These are phyloP conservation scores for Drosophila asahinai DNA, from an alignment of 1,140 invertebrate species.

Conservation along the genomic window DNA sequence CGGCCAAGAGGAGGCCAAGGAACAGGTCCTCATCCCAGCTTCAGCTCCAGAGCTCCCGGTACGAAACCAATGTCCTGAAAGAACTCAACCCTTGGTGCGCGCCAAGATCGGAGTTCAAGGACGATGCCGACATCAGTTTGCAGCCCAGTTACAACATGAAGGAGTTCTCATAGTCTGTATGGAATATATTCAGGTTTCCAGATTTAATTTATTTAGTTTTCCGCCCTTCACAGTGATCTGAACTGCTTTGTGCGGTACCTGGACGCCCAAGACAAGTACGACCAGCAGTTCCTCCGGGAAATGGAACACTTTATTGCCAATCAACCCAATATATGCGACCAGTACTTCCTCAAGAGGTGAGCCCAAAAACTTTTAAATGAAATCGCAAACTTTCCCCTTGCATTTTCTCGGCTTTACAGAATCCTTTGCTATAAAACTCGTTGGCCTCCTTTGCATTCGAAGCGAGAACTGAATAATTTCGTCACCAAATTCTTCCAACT, in stretches of 20 bases:
- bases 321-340: constrained; percentile 12
- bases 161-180: constrained; percentile 46
- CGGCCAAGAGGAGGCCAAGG: not conserved
- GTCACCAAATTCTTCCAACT: constrained; percentile 52
- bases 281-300: constrained; percentile 36
- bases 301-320: constrained; percentile 20
- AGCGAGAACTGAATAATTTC: constrained; percentile 44
- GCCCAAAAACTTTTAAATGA: not conserved
- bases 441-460: constrained; percentile 63
- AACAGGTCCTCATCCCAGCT: not conserved
- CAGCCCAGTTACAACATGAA: constrained; percentile 53
- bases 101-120: not conserved
- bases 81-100: constrained; percentile 1
- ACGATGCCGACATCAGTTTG: constrained; percentile 39
- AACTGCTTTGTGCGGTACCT: constrained; percentile 32
- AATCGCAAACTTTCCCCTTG: not conserved
- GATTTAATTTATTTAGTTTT: not conserved
- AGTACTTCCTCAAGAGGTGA: constrained; percentile 46
- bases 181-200: not conserved
- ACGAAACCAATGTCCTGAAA: not conserved
- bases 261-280: constrained; percentile 21
- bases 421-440: constrained; percentile 35
- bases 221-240: constrained; percentile 16
- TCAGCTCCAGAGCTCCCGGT: not conserved
- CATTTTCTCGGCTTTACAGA: constrained; percentile 14